Evolutionary conservation across 2,797 vertebrate genomes (phyloP), one percentile per base, ranked within the genome.

Genomic region (Rhinophrynus dorsalis): DNA sequence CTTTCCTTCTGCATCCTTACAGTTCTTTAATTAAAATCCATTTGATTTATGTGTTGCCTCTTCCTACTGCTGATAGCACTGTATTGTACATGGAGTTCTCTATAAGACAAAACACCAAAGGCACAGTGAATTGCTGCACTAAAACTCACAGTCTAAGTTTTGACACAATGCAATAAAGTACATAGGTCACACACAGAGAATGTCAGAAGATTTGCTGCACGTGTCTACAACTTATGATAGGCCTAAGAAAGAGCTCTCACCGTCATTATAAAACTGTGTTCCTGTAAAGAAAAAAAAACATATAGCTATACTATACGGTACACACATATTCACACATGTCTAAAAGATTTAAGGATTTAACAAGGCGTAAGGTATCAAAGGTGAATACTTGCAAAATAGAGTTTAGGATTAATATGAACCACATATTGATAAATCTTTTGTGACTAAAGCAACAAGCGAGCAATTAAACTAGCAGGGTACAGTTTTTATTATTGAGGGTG

Each of bases 261-360:
- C 44, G 45, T 54, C 38, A 52, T 69, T 61, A 44, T 30, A 44
- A 44, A 52, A 33, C 47, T 52, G 37, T 62, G 27, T 61, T 50
- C 17, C 57, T 61, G 18, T 24, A 52, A n/a, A n/a, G n/a, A n/a
- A n/a, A n/a, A n/a, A n/a, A n/a, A n/a, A n/a, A n/a, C n/a, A n/a
- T n/a, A n/a, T n/a, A n/a, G n/a, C n/a, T n/a, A n/a, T n/a, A n/a
- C n/a, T n/a, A n/a, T n/a, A n/a, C n/a, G n/a, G n/a, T n/a, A n/a
- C n/a, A n/a, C n/a, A n/a, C n/a, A n/a, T n/a, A n/a, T n/a, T 60
- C 60, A 44, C 13, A 68, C 33, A 21, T 51, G 18, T 38, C 32
- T 23, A 33, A 54, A 55, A 11, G 37, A 52, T 52, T 60, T 52
- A 62, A 62, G 18, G 47, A 61, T 62, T 69, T 69, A 44, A 57